These are phyloP conservation scores for Leptinotarsa lineolata DNA, from an alignment of 1,140 invertebrate genomes.

Conservation along the genomic window DNA sequence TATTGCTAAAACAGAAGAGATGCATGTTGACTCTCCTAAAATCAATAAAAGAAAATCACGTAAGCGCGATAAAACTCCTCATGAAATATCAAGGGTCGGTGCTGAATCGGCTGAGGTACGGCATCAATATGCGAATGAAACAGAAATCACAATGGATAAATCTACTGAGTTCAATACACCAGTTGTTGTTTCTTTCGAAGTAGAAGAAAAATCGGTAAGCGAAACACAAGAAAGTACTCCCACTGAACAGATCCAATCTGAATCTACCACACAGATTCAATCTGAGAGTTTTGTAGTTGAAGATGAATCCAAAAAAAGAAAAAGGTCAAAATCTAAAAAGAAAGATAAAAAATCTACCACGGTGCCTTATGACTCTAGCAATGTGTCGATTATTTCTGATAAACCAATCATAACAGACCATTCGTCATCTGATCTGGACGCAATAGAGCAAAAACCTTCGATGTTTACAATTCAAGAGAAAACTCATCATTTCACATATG, in stretches of 20 bases:
- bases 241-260: neutral
- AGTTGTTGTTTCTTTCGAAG: too few species aligned
- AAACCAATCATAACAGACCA: neutral
- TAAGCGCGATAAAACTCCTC: neutral
- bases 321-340: neutral
- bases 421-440: neutral
- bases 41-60: neutral
- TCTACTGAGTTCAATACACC: too few species aligned
- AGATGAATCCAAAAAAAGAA: neutral
- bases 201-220: too few species aligned
- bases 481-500: conserved; percentile 32
- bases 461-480: neutral
- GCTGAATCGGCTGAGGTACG: neutral
- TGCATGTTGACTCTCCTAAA: neutral
- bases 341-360: conserved; percentile 10
- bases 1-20: neutral
- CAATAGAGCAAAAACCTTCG: neutral
- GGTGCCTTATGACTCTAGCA: neutral
- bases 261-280: neutral
- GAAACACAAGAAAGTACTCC: too few species aligned
- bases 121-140: neutral
- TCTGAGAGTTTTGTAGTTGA: neutral
- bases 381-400: neutral
- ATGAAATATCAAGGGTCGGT: neutral
- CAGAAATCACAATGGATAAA: neutral